Base-by-base conservation (phyloP, 2,888 invertebrate genomes). In the Phrixothrix hirtus region DNA sequence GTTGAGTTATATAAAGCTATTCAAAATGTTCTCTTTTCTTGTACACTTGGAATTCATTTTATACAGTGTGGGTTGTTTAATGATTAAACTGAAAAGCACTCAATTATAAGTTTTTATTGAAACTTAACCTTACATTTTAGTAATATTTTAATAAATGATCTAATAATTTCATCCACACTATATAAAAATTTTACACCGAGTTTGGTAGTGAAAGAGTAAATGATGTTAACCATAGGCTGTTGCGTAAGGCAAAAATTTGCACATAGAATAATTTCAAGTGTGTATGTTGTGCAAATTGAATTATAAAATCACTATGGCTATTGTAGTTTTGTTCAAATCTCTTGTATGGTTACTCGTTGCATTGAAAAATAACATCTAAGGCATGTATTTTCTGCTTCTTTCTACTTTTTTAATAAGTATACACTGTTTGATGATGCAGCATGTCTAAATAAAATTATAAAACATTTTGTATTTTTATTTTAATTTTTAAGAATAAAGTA, bases 351-450 rank as follows among this genome's bases (percentile, higher is more conserved):
- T 21, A 21, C 3, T 21, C 21, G 3, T 21, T 21, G 21, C 7
- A 21, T 21, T 21, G 17, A 35, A 27, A 32, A 39, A 32, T 29
- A 12, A 41, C 21, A 10, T 41, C 25, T 38, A 31, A 21, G 30
- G 46, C 46, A 46, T 46, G 46, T 46, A 46, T 27, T 38, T 35
- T 48, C 34, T 29, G 48, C 48, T 48, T 48, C 41, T 41, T 48
- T 35, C 13, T 48, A 48, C 41, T 48, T 48, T 48, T 41, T 35
- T 41, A 48, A 46, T 39, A 29, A 48, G 38, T 26, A 38, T 48
- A 41, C 48, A 48, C 48, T 48, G 42, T 48, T 48, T 42, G 41
- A 36, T 14, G 48, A 48, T 25, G 25, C 38, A 29, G 37, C 41
- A 41, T 48, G 41, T 34, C 35, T 48, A 41, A 48, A 48, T 48